These are phyloP conservation scores for Synanthedon tipuliformis DNA, from an alignment of 2,888 invertebrate species.

Conservation along the genomic window DNA sequence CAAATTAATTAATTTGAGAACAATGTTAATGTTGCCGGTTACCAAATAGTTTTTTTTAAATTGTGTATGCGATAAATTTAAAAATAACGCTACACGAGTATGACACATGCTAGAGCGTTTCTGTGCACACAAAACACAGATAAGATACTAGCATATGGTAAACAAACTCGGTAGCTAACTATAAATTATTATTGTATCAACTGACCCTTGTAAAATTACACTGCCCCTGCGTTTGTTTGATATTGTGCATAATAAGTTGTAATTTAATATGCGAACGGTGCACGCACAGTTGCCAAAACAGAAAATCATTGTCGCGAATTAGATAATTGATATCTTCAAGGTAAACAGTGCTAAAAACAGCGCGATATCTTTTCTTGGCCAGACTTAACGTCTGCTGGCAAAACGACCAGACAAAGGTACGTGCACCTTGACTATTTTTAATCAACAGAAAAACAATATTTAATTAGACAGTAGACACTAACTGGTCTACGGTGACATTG, in stretches of 20 bases:
- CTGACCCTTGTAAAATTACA: conserved; percentile 12
- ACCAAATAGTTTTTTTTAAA: too few relatives aligned
- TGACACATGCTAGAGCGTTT: too few relatives aligned
- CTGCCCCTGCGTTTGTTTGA: neutral
- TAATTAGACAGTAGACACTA: too few relatives aligned
- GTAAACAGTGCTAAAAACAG: neutral
- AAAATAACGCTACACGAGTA: too few relatives aligned
- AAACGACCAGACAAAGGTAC: neutral
- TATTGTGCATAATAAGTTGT: neutral
- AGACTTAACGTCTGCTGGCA: neutral
- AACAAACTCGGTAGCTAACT: conserved; percentile 21
- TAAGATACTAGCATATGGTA: conserved; percentile 20
- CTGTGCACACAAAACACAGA: conserved; percentile 6
- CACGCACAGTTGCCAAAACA: neutral
- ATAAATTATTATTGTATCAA: conserved; percentile 11
- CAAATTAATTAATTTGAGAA: too few relatives aligned
- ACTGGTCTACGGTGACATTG: too few relatives aligned
- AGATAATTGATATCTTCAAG: neutral
- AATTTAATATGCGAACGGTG: neutral
- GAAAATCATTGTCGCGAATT: neutral
- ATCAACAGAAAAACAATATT: neutral
- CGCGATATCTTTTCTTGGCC: neutral
- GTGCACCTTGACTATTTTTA: neutral
- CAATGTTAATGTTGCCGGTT: too few relatives aligned
- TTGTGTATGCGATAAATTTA: too few relatives aligned